Evolutionary conservation across 2,113 vertebrate species (phyloP).

Genomic region (Etheostoma spectabile): DNA sequence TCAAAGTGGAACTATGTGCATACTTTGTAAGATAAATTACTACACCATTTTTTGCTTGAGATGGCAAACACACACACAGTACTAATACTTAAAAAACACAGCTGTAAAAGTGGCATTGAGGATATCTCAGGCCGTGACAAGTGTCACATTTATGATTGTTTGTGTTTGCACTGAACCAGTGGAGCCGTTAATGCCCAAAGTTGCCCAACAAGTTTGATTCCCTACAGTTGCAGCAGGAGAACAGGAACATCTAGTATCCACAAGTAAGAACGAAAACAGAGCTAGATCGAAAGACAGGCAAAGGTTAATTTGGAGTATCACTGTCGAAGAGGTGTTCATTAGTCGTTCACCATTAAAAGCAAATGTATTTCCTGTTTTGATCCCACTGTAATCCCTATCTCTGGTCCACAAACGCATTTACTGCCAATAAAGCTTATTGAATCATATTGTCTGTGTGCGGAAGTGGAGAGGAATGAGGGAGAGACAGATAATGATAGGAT

Average conservation of each 20-base stretch:
- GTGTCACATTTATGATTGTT: background rate
- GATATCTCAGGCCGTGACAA: background rate
- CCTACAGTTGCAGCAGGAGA: constrained; percentile 2
- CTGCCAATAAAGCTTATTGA: constrained; percentile 57
- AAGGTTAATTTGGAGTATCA: constrained; percentile 24
- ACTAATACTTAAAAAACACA: background rate
- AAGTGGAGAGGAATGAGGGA: constrained; percentile 6
- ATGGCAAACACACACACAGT: background rate
- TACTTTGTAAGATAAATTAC: background rate
- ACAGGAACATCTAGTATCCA: constrained; percentile 47
- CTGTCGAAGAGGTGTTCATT: constrained; percentile 20
- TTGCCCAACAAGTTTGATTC: constrained; percentile 47
- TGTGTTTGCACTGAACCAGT: constrained; percentile 22
- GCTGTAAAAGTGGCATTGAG: background rate
- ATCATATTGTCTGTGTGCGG: constrained; percentile 48
- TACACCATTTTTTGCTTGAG: background rate
- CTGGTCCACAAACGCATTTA: constrained; percentile 28
- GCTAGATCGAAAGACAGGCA: background rate
- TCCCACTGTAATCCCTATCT: constrained; percentile 40
- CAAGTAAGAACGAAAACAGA: constrained; percentile 14
- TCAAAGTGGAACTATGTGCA: background rate
- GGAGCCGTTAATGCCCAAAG: constrained; percentile 23
- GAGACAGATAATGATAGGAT: constrained; percentile 20
- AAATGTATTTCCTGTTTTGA: constrained; percentile 68
- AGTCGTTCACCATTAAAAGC: constrained; percentile 41